Evolutionary conservation across 2,888 invertebrate species (phyloP), one percentile per base, ranked within the genome.

Genomic region (Iphiclides podalirius): DNA sequence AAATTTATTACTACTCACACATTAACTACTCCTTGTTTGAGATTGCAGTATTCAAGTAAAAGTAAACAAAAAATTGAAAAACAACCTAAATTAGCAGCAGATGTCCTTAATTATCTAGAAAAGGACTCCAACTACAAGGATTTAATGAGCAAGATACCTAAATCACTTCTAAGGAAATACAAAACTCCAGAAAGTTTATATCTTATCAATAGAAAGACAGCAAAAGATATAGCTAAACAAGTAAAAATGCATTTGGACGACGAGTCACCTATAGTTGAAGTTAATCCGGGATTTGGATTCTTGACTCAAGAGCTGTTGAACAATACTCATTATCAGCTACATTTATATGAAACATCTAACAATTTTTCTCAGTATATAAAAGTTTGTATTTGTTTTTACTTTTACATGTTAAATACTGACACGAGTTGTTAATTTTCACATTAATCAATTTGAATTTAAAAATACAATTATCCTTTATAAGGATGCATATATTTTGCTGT

Each of bases 231-330:
- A 47, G 66, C 67, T 1, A 59, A 68, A 15, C 62, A 79, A 17
- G 69, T 91, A n/a, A 68, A 67, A 52, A 58, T 62, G 8, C 64
- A 79, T 52, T 58, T 90, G 14, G 59, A 59, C 15, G 52, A 66
- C 8, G 61, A 70, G n/a, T 61, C 70, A 9, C 78, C 89, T 1
- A 66, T 93, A 11, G 75, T 92, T n/a, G 94, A 95, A 81, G 82
- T 93, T 0, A 93, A 93, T 77, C 92, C 94, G 0, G 94, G 94
- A 0, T 76, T 92, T 34, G 94, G 94, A 0, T 72, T 92, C 13
- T 71, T 94, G 40, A 92, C 93, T 1, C 71, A 85, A 56, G 84
- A 92, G 58, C 67, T 95, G 23, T 70, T 94, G 2, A 66, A 89
- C 4, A 72, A 70, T 55, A 86, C 85, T 12, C 73, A 90, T 16